Base-by-base conservation (phyloP, 2,113 vertebrate genomes). In the Ailuropoda melanoleuca region DNA sequence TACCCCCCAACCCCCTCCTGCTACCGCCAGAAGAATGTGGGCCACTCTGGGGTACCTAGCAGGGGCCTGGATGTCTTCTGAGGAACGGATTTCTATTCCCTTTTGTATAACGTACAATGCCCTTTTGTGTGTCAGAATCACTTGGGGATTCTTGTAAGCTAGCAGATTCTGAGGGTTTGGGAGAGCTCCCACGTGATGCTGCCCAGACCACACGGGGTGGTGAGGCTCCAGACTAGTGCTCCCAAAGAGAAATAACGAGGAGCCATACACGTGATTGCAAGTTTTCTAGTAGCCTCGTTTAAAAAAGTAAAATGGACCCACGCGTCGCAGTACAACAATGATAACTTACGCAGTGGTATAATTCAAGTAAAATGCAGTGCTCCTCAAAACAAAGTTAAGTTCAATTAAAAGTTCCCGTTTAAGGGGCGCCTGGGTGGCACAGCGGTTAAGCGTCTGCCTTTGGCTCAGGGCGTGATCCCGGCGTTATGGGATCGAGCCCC, bases 221-320 rank as follows among this genome's bases (percentile, higher is more conserved):
- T 55, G 39, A 90, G 74, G 39, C 26, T 74, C 55, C 77, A 72
- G 56, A 37, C 23, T 14, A 58, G 50, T 10, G n/a, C 55, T 46
- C 4, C 26, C n/a, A 60, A 31, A 87, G 56, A 88, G 37, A 92
- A 88, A 62, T 70, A 55, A 46, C 43, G 58, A 70, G 1, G 34
- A 48, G 23, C 3, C 46, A 29, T 23, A 9, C 9, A 39, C 1
- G 0, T 70, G 50, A 58, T 66, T 74, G 83, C 43, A 17, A 90
- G 48, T 78, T 62, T 88, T 66, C 93, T 43, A 53, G 72, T 64
- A 48, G 50, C 62, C 53, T 80, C 26, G 21, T 75, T 37, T 17
- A 39, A 77, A 86, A 95, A 62, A 90, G 24, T 46, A 72, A 83
- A 39, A 48, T 4, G 46, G 26, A 78, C n/a, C 62, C 43, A 92